A percentile compares a stretch with the other conserved stretches of the same genome.
These are phyloP conservation scores for Nymphalis polychloros DNA, from an alignment of 2,888 invertebrate genomes.

Conservation along the genomic window DNA sequence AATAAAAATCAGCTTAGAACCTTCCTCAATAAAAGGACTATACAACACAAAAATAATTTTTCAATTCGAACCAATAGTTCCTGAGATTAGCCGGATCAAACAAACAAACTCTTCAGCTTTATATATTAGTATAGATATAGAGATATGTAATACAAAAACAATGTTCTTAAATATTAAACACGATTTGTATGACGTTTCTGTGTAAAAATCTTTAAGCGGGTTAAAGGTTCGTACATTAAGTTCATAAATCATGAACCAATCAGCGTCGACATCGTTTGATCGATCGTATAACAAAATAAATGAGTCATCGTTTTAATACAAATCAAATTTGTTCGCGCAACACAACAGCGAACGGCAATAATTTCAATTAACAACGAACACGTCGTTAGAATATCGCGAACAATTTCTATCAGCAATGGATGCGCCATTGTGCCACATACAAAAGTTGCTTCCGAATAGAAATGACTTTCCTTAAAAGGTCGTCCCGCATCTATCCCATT, in stretches of 20 bases:
- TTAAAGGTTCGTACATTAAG: conserved; percentile 44
- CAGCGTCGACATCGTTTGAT: conserved; percentile 58
- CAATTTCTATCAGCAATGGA: conserved; percentile 53
- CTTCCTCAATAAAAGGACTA: too few relatives aligned
- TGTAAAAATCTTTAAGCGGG: conserved; percentile 42
- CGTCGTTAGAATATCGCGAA: conserved; percentile 67
- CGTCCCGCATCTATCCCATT: conserved; percentile 61
- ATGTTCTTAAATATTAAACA: conserved; percentile 15
- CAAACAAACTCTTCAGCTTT: too few relatives aligned
- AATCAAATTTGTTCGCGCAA: conserved; percentile 46
- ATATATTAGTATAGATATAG: too few relatives aligned
- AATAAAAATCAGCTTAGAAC: too few relatives aligned
- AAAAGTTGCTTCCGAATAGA: conserved; percentile 72
- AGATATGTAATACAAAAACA: neutral
- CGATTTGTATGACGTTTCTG: conserved; percentile 23
- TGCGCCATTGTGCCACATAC: conserved; percentile 73
- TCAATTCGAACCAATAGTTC: too few relatives aligned
- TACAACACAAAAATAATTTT: too few relatives aligned
- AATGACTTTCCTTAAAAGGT: conserved; percentile 68
- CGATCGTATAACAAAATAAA: conserved; percentile 61
- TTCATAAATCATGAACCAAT: conserved; percentile 59
- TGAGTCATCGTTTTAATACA: conserved; percentile 54
- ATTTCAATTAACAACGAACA: conserved; percentile 68
- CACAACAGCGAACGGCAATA: conserved; percentile 50
- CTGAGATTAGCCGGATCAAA: too few relatives aligned